These are phyloP conservation scores for Megalops cyprinoides DNA, from an alignment of 2,797 vertebrate genomes.

Conservation along the genomic window DNA sequence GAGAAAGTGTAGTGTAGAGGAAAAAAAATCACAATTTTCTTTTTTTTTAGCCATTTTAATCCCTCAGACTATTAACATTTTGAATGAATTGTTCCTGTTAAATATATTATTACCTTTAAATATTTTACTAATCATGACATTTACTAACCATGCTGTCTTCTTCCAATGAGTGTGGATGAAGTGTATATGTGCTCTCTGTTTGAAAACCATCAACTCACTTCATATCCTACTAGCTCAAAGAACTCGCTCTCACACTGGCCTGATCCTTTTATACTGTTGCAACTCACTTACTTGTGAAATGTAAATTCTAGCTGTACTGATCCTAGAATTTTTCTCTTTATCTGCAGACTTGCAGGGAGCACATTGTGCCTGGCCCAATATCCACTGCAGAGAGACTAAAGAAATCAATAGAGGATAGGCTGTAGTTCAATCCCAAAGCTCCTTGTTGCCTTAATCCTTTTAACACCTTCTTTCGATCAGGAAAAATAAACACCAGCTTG, in stretches of 20 bases:
- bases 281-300: background rate
- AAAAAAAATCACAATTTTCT: too few relatives aligned
- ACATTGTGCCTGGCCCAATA: background rate
- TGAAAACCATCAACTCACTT: background rate
- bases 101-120: background rate
- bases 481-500: conserved; percentile 5
- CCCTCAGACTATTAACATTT: too few relatives aligned
- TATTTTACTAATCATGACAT: background rate
- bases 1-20: too few relatives aligned
- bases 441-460: conserved; percentile 19
- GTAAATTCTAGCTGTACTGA: conserved; percentile 4
- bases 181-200: background rate
- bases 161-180: background rate
- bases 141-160: background rate
- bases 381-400: conserved; percentile 24
- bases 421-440: conserved; percentile 13
- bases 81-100: background rate
- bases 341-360: background rate
- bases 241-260: background rate
- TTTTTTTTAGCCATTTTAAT: too few relatives aligned
- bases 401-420: conserved; percentile 12
- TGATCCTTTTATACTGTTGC: background rate
- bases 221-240: background rate
- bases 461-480: conserved; percentile 1
- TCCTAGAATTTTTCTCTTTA: background rate